These are phyloP conservation scores for Polymixis lichenea DNA, from an alignment of 2,888 invertebrate species.

Conservation along the genomic window DNA sequence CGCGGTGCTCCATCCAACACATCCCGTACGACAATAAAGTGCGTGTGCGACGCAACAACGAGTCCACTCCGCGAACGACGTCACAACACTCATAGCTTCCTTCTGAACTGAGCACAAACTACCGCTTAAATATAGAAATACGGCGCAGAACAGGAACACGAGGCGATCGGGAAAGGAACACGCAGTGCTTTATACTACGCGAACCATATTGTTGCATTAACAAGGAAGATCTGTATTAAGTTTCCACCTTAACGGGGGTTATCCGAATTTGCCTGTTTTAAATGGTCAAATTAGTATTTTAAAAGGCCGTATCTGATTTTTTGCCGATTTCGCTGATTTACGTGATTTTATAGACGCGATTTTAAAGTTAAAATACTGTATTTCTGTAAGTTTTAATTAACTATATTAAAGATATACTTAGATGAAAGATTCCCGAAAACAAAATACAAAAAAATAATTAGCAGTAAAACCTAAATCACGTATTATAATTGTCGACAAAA, in stretches of 20 bases:
- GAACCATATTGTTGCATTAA: slow-evolving; percentile 38
- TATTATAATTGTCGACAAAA: no score
- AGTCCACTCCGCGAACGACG: slow-evolving; percentile 76
- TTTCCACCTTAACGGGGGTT: neutral
- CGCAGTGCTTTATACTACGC: slow-evolving; percentile 71
- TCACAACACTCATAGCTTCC: slow-evolving; percentile 83
- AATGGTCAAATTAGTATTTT: no score
- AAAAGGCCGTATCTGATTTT: no score
- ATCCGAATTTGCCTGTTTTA: no score
- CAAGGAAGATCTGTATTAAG: slow-evolving; percentile 3
- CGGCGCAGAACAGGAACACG: slow-evolving; percentile 86
- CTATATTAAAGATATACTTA: no score
- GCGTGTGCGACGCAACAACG: slow-evolving; percentile 71
- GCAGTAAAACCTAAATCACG: no score
- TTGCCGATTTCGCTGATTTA: no score
- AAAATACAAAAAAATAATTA: no score
- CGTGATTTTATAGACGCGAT: no score
- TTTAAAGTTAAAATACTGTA: no score
- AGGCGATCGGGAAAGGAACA: slow-evolving; percentile 81
- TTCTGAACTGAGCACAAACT: slow-evolving; percentile 84
- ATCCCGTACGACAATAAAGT: slow-evolving; percentile 77
- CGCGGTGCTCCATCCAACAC: slow-evolving; percentile 73
- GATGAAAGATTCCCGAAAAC: no score
- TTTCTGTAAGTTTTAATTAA: no score
- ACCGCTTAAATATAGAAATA: slow-evolving; percentile 88